Percentiles rank a stretch among this genome's conserved stretches.
Conservation (phyloP, 1,140 invertebrate species). For the Penaeus indicus region DNA sequence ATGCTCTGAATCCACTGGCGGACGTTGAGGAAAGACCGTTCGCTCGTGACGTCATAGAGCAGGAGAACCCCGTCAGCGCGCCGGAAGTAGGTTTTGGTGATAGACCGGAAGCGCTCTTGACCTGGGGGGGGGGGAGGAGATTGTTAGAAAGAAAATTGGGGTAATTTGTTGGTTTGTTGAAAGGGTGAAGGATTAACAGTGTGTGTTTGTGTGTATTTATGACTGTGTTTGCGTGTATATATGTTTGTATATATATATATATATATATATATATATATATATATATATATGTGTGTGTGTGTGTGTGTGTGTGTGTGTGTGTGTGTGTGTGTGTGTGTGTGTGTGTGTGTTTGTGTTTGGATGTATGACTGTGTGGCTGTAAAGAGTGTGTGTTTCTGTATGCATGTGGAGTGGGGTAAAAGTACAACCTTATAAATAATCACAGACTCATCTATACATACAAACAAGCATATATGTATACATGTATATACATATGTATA, state of each 20-base stretch:
- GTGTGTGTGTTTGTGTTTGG: too few species aligned
- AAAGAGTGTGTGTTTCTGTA: too few species aligned
- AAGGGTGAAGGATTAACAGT: neutral
- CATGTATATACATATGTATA: too few species aligned
- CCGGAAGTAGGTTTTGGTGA: slow-evolving; percentile 80
- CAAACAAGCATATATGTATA: too few species aligned
- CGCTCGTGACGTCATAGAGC: slow-evolving; percentile 79
- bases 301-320: too few species aligned
- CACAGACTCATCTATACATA: too few species aligned
- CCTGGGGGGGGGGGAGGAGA: slow-evolving; percentile 68
- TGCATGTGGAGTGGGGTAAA: too few species aligned
- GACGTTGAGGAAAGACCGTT: slow-evolving; percentile 77
- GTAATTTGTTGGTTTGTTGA: neutral
- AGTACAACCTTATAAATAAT: too few species aligned
- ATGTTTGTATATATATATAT: neutral
- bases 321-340: too few species aligned
- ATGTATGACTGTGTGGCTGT: too few species aligned
- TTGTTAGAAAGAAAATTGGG: neutral
- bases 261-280: too few species aligned
- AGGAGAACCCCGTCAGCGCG: slow-evolving; percentile 80
- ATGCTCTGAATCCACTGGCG: slow-evolving; percentile 78
- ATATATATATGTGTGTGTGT: neutral
- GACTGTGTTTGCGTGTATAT: neutral
- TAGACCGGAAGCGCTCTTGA: slow-evolving; percentile 75
- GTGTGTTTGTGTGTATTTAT: neutral